Evolutionary conservation across 2,888 invertebrate species (phyloP), one percentile per base, ranked within the genome.

Genomic region (Fragum fragum): DNA sequence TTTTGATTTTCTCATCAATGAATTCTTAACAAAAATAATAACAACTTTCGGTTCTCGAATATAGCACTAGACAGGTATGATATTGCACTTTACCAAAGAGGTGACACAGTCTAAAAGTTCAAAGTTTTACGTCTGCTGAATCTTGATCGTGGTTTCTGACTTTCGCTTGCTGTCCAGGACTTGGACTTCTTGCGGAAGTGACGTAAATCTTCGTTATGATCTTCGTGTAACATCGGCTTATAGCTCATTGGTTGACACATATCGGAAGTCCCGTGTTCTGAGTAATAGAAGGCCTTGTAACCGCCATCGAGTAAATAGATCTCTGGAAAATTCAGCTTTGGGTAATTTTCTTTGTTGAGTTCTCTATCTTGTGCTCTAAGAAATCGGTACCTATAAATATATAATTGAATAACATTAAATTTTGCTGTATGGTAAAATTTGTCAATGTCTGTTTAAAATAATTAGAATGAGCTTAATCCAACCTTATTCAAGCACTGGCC

Each of bases 201-300:
- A 72, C 96, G 95, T 74, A 98, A 95, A 82, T 97, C 96, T 3
- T 96, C 96, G 79, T 96, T 96, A 93, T 97, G 97, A 68, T 96
- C 96, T 0, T 97, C 97, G 93, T 98, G 97, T 82, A 96, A 93
- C 99, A 99, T 99, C 73, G 97, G 97, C 52, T 96, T 96, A 94
- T 99, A 98, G 0, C 96, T 95, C 66, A 96, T 95, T 0, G 97
- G 98, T 47, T 96, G 96, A 92, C 98, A 97, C 63, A 97, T 95
- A 0, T 96, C 95, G 28, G 57, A 23, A 23, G 57, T 47, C 52
- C 26, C 28, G 18, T 70, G 39, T 14, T 70, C 21, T 3, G 26
- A 28, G 53, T 28, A 23, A 29, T 53, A 70, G 29, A 70, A 70
- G 16, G 39, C 53, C 52, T 70, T 70, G 28, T 70, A 70, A 21